These are phyloP conservation scores for Rhaphigaster nebulosa DNA, from an alignment of 2,888 invertebrate species.

Conservation along the genomic window DNA sequence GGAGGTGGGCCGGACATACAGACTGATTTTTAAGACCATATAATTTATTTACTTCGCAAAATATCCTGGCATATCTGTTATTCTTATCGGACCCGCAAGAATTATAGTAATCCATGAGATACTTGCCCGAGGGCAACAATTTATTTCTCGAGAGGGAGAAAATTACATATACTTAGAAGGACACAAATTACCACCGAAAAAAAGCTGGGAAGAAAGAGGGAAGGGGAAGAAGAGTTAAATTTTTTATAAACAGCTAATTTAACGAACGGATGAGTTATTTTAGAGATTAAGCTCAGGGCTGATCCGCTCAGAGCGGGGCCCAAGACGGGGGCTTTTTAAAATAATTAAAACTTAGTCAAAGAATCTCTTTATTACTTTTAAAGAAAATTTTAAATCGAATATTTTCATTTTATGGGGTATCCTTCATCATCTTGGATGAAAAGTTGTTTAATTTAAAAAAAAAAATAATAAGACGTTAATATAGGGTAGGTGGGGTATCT, in stretches of 20 bases:
- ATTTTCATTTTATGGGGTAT: constrained; percentile 8
- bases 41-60: neutral
- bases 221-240: neutral
- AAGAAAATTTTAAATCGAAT: constrained; percentile 33
- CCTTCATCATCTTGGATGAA: constrained; percentile 16
- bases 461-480: neutral
- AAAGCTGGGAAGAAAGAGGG: neutral
- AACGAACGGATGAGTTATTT: constrained; percentile 33
- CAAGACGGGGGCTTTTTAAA: constrained; percentile 3
- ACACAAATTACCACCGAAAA: constrained; percentile 14
- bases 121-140: neutral
- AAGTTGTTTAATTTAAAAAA: constrained; percentile 37
- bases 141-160: neutral
- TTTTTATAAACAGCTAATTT: constrained; percentile 44
- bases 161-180: constrained; percentile 25
- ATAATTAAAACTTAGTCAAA: constrained; percentile 44
- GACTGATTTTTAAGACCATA: neutral
- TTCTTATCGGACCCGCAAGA: neutral
- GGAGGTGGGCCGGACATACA: neutral
- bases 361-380: constrained; percentile 44
- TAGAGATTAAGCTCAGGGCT: constrained; percentile 14
- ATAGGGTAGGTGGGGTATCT: neutral
- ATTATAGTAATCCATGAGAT: constrained; percentile 36
- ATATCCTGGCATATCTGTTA: neutral
- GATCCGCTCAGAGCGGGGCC: neutral